phyloP scores from a whole-genome alignment of 2,888 invertebrate species.

The Hylaea fasciaria region DNA sequence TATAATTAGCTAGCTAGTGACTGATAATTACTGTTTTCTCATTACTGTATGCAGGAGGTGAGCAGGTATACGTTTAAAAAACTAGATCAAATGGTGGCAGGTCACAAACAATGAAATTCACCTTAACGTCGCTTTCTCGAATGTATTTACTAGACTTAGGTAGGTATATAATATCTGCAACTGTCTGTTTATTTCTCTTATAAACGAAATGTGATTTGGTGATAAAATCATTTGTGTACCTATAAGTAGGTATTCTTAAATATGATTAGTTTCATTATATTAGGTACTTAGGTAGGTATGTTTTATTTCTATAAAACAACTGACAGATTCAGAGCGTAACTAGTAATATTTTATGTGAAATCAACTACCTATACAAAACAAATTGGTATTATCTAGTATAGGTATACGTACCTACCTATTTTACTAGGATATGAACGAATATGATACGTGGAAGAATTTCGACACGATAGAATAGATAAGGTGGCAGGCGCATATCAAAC shows the following conservation, averaged over 20 bases:
- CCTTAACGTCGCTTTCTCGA: slow-evolving; percentile 13
- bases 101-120: not conserved
- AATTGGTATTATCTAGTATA: not conserved
- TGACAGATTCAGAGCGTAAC: no score
- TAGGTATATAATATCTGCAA: slow-evolving; percentile 2
- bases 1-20: slow-evolving; percentile 67
- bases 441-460: slow-evolving; percentile 82
- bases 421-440: slow-evolving; percentile 57
- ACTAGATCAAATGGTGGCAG: slow-evolving; percentile 7
- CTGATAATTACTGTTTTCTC: slow-evolving; percentile 65
- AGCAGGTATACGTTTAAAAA: not conserved
- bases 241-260: slow-evolving; percentile 18
- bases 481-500: slow-evolving; percentile 78
- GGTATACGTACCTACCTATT: slow-evolving; percentile 5
- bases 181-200: slow-evolving; percentile 20
- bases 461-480: slow-evolving; percentile 82
- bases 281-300: no score
- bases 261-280: no score
- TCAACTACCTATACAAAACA: no score
- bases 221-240: slow-evolving; percentile 25
- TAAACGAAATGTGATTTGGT: slow-evolving; percentile 23
- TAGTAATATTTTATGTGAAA: not conserved
- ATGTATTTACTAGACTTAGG: slow-evolving; percentile 14
- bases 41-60: slow-evolving; percentile 31
- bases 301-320: no score